Evolutionary conservation across 1,140 invertebrate genomes (phyloP), one percentile per base, ranked within the genome.

Genomic region (Megalonaias nervosa): DNA sequence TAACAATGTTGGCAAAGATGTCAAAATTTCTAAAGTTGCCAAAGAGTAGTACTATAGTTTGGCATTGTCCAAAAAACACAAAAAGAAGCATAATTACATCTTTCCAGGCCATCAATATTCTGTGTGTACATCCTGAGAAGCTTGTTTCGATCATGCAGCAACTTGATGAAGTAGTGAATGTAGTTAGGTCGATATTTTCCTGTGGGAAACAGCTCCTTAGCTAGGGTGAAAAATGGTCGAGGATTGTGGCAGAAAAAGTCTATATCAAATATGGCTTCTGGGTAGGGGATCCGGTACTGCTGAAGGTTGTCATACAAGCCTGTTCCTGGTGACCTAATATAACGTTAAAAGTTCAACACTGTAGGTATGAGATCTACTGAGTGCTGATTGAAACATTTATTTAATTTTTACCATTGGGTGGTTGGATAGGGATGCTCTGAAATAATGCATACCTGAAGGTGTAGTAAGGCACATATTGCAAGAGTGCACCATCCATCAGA

Each of bases 251-350:
- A 74, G 80, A 92, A 92, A 82, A 89, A 92, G 66, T 89, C 86
- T 38, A 98, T 94, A 88, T 98, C 97, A 91, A 99, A 98, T 83
- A 99, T 97, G n/a, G 96, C 95, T 88, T 97, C 95, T n/a, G 97
- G 97, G 92, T 97, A 93, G 0, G 97, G 96, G 64, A 99, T 92
- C 84, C 97, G 94, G 88, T 98, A 98, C 89, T 98, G 97, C 79
- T 95, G 92, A 57, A 99, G 92, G 90, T 98, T 98, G 87, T 96
- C 93, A 91, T 99, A 99, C 1, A 99, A 91, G 6, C 98, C 98
- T 80, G 94, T 96, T 55, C 94, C 95, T 12, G 97, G 97, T 56
- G 96, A 97, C 21, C 97, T 94, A 91, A 96, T 97, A 48, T 48
- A 71, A 67, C 61, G 21, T 48, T 6, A 48, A 48, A 48, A 48